These are phyloP conservation scores for Lethenteron camtschaticum DNA, from an alignment of 2,113 vertebrate genomes.

Conservation along the genomic window DNA sequence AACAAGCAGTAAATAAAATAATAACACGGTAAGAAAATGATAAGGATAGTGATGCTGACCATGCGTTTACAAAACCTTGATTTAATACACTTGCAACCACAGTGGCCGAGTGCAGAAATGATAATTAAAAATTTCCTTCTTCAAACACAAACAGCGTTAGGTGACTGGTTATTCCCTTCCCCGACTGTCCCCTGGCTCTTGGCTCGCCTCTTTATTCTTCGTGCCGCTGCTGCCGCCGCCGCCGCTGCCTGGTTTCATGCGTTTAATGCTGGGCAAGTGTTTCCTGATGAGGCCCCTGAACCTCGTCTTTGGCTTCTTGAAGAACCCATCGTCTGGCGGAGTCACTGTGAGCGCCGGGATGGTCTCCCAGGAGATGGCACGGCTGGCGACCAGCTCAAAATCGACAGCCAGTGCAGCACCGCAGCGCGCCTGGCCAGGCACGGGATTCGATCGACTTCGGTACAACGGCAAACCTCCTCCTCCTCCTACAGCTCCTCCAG, in stretches of 20 bases:
- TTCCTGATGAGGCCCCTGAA: slow-evolving; percentile 20
- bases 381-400: neutral
- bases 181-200: no score
- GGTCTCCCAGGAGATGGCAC: slow-evolving; percentile 6
- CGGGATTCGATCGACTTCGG: slow-evolving; percentile 8
- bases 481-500: slow-evolving; percentile 11
- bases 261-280: slow-evolving; percentile 14
- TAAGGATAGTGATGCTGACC: no score
- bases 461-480: neutral
- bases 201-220: no score
- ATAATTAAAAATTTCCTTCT: no score
- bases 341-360: neutral
- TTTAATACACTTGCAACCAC: no score
- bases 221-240: no score
- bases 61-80: no score
- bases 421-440: slow-evolving; percentile 6
- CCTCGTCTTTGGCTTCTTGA: slow-evolving; percentile 18
- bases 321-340: neutral
- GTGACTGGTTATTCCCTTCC: no score
- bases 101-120: no score
- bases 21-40: no score
- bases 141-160: no score
- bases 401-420: neutral
- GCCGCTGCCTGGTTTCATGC: slow-evolving; percentile 7
- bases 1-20: no score